phyloP scores from a whole-genome alignment of 2,113 vertebrate species.

The Pomatorhinus ruficollis region DNA sequence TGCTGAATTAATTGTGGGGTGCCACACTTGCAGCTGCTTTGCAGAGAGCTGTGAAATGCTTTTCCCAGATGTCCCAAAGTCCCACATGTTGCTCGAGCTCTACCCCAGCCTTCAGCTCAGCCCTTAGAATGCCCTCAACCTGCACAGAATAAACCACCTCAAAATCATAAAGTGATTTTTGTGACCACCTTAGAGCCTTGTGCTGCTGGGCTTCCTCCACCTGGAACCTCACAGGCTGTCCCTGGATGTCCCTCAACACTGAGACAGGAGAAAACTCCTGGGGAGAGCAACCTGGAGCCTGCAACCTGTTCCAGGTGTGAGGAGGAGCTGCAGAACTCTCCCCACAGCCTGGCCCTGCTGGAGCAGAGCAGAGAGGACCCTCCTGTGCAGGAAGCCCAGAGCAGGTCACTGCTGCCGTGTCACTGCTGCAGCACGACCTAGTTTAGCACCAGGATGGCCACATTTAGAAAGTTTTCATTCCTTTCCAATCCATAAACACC shows the following conservation, averaged over 20 bases:
- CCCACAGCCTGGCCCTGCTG: background rate
- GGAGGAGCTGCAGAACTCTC: background rate
- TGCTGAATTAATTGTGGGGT: background rate
- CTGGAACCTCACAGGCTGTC: background rate
- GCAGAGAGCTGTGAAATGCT: background rate
- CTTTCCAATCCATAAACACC: background rate
- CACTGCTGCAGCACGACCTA: background rate
- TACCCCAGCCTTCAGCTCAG: background rate
- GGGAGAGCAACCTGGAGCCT: background rate
- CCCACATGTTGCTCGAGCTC: background rate
- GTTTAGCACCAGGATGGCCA: background rate
- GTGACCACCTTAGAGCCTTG: background rate
- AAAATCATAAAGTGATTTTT: background rate
- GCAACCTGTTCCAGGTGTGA: background rate
- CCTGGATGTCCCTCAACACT: background rate
- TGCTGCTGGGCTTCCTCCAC: background rate
- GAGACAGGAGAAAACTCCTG: background rate
- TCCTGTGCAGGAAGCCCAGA: background rate
- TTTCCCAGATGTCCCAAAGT: background rate
- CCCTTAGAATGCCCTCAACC: background rate
- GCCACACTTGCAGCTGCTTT: background rate
- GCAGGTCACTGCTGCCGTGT: background rate
- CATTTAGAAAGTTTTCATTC: constrained; percentile 19
- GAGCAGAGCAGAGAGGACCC: background rate
- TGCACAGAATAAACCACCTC: background rate